These are phyloP conservation scores for Limnodromus scolopaceus DNA, from an alignment of 2,797 vertebrate genomes.

Conservation along the genomic window DNA sequence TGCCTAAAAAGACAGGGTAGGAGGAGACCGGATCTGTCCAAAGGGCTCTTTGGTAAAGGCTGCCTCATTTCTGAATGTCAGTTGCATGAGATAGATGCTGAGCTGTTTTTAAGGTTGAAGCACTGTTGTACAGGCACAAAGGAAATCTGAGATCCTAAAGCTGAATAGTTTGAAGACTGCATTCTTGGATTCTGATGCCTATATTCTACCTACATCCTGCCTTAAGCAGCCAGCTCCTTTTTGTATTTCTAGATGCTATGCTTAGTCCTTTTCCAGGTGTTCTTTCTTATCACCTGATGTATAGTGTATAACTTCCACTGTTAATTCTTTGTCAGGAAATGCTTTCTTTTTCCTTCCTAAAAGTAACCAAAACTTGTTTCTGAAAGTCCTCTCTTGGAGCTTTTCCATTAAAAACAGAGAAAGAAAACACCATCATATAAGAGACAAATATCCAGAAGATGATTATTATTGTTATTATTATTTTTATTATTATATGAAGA, in stretches of 20 bases:
- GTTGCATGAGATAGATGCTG: not conserved
- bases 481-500: not conserved
- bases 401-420: not conserved
- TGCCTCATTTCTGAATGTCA: not conserved
- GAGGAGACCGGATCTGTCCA: slow-evolving; percentile 28
- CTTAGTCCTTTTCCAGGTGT: not conserved
- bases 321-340: not conserved
- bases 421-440: not conserved
- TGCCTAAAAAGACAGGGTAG: slow-evolving; percentile 7
- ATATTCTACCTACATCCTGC: not conserved
- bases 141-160: not conserved
- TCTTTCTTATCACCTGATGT: not conserved
- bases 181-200: not conserved
- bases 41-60: not conserved
- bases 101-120: not conserved
- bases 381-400: not conserved
- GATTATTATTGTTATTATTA: not conserved
- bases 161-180: not conserved
- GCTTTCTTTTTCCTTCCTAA: not conserved
- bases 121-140: not conserved
- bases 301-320: not conserved
- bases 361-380: not conserved
- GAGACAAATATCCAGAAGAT: not conserved
- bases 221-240: not conserved
- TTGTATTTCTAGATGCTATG: not conserved